Conservation (phyloP, 2,888 invertebrate genomes). For the Sepioteuthis lessoniana region DNA sequence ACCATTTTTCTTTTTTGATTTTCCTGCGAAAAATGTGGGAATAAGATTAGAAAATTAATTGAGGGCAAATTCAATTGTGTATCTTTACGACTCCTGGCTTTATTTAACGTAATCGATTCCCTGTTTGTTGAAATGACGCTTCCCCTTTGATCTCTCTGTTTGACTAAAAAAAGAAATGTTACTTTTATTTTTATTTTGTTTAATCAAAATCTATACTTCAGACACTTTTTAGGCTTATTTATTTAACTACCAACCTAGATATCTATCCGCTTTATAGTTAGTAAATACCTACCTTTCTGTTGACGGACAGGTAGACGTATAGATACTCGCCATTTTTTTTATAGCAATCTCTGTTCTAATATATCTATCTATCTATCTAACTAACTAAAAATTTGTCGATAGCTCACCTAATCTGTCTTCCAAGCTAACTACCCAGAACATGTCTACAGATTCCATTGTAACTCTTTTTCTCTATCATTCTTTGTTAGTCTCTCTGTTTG, state of each 20-base stretch:
- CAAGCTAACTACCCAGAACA: not conserved
- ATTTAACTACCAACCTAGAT: not conserved
- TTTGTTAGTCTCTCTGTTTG: not conserved
- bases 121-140: not conserved
- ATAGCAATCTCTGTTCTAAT: not conserved
- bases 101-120: not conserved
- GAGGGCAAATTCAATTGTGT: not conserved
- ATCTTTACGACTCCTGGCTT: not conserved
- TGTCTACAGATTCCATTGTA: too few relatives aligned
- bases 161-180: not conserved
- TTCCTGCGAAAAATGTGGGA: not conserved
- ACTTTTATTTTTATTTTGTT: not conserved
- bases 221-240: not conserved
- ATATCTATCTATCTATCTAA: not conserved
- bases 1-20: not conserved
- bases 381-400: too few relatives aligned
- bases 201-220: not conserved
- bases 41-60: constrained; percentile 33
- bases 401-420: not conserved
- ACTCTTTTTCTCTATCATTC: not conserved
- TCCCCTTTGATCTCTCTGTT: not conserved
- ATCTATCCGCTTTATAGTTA: too few relatives aligned
- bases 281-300: too few relatives aligned
- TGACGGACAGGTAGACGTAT: too few relatives aligned
- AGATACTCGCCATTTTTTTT: too few relatives aligned